Conservation (phyloP, 1,140 invertebrate species). For the Calosoma granatense region DNA sequence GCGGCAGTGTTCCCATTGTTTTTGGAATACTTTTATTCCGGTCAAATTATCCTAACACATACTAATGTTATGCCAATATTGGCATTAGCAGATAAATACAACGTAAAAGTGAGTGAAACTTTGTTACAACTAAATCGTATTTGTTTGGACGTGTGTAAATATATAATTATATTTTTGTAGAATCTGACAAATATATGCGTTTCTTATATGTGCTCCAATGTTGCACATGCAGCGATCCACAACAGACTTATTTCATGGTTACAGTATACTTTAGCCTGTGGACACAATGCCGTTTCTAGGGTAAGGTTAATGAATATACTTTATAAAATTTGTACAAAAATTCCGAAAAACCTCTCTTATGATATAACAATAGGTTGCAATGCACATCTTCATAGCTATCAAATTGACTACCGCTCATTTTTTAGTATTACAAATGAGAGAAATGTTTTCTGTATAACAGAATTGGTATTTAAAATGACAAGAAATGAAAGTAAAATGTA, state of each 20-base stretch:
- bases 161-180: slow-evolving; percentile 30
- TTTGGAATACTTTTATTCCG: slow-evolving; percentile 88
- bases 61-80: slow-evolving; percentile 75
- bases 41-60: slow-evolving; percentile 75
- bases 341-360: no score
- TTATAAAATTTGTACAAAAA: background rate
- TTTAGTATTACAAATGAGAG: no score
- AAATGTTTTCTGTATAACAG: no score
- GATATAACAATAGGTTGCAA: no score
- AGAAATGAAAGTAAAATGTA: no score
- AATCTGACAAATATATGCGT: slow-evolving; percentile 75
- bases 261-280: slow-evolving; percentile 76
- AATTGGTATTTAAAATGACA: no score
- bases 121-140: background rate
- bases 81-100: slow-evolving; percentile 87
- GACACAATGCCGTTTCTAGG: slow-evolving; percentile 64
- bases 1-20: slow-evolving; percentile 79
- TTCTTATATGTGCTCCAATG: slow-evolving; percentile 79
- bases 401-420: no score
- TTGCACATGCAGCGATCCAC: slow-evolving; percentile 69
- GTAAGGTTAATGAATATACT: slow-evolving; percentile 31
- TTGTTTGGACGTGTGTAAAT: background rate
- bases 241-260: slow-evolving; percentile 81
- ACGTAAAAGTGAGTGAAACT: slow-evolving; percentile 64
- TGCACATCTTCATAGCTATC: no score